phyloP scores from a whole-genome alignment of 1,140 invertebrate genomes.

The Anastrepha obliqua region DNA sequence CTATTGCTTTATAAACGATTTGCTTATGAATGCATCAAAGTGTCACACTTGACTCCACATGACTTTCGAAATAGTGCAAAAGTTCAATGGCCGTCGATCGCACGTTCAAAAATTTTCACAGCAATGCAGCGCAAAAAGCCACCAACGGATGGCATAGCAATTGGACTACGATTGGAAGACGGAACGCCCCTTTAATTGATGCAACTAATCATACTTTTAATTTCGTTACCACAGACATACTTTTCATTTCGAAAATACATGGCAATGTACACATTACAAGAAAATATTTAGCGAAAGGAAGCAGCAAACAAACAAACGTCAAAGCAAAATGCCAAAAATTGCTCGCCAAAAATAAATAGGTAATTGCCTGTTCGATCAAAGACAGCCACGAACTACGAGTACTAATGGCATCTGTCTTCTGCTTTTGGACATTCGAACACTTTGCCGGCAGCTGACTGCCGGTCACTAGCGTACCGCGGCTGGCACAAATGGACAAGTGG shows the following conservation, averaged over 20 bases:
- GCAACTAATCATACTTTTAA: conserved; percentile 50
- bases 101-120: not conserved
- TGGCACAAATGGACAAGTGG: not conserved
- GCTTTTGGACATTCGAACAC: not conserved
- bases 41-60: not conserved
- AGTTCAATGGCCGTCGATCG: not conserved
- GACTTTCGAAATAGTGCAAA: conserved; percentile 11
- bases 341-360: conserved; percentile 38
- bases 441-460: not conserved
- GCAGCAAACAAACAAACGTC: conserved; percentile 4
- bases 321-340: not conserved
- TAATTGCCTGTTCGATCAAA: conserved; percentile 27
- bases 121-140: not conserved
- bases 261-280: conserved; percentile 2
- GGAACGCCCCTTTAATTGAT: conserved; percentile 48
- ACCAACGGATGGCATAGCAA: not conserved
- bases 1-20: not conserved
- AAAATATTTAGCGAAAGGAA: conserved; percentile 1
- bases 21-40: not conserved
- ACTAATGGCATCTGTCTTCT: not conserved
- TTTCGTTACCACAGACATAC: conserved; percentile 21
- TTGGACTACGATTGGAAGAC: not conserved
- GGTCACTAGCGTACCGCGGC: not conserved
- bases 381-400: not conserved
- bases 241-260: conserved; percentile 19